These are phyloP conservation scores for Limnephilus auricula DNA, from an alignment of 2,888 invertebrate species.

Conservation along the genomic window DNA sequence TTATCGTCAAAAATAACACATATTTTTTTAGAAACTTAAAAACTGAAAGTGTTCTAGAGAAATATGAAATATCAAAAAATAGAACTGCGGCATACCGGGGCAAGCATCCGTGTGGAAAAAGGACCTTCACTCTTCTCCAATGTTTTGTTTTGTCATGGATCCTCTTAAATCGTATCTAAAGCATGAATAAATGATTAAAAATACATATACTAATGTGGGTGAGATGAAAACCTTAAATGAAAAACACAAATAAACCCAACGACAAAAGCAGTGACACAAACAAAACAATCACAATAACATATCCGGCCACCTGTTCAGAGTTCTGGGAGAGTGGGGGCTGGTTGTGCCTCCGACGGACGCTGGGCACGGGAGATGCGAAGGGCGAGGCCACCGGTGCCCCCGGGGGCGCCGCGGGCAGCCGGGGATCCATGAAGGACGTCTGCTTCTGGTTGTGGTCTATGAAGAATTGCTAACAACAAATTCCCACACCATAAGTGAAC, in stretches of 20 bases:
- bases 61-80: too few relatives aligned
- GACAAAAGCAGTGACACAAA: conserved; percentile 48
- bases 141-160: too few relatives aligned
- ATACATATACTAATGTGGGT: background rate
- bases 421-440: conserved; percentile 98
- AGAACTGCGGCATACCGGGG: too few relatives aligned
- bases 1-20: too few relatives aligned
- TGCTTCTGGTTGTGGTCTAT: conserved; percentile 96
- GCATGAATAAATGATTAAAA: background rate
- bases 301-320: conserved; percentile 62
- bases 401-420: conserved; percentile 91
- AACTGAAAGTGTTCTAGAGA: too few relatives aligned
- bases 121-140: too few relatives aligned
- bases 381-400: conserved; percentile 75
- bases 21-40: too few relatives aligned
- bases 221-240: background rate
- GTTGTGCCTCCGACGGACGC: conserved; percentile 66
- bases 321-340: conserved; percentile 48
- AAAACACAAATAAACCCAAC: background rate
- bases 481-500: conserved; percentile 42
- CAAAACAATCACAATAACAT: conserved; percentile 26
- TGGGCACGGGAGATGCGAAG: conserved; percentile 71
- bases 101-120: too few relatives aligned
- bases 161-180: background rate
- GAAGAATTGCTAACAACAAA: conserved; percentile 85